Evolutionary conservation across 2,888 invertebrate species (phyloP).

Genomic region (Drosophila vallismaia): DNA sequence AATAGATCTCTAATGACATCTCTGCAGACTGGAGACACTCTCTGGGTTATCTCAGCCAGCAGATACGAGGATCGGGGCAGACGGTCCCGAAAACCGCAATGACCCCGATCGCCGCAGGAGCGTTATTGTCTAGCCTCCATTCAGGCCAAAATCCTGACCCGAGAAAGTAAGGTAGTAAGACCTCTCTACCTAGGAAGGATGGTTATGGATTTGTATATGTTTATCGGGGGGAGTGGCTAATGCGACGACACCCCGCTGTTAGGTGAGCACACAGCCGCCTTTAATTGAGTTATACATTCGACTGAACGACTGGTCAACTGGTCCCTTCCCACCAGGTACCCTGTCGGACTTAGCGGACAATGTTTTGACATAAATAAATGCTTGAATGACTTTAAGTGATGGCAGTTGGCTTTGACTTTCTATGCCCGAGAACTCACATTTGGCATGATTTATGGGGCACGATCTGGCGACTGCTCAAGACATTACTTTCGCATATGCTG

Average conservation of each 20-base stretch:
- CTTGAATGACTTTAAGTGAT: slow-evolving; percentile 81
- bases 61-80: slow-evolving; percentile 27
- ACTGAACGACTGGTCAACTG: slow-evolving; percentile 38
- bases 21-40: slow-evolving; percentile 50
- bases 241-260: slow-evolving; percentile 79
- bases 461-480: slow-evolving; percentile 59
- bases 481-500: slow-evolving; percentile 38
- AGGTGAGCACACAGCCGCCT: slow-evolving; percentile 73
- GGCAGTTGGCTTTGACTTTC: slow-evolving; percentile 73
- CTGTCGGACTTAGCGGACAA: slow-evolving; percentile 57
- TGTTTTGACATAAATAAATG: slow-evolving; percentile 84
- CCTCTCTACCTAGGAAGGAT: neutral
- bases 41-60: slow-evolving; percentile 23
- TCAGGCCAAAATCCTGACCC: slow-evolving; percentile 38
- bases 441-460: slow-evolving; percentile 73
- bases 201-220: slow-evolving; percentile 12
- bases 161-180: neutral
- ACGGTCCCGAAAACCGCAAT: slow-evolving; percentile 59
- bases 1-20: slow-evolving; percentile 61
- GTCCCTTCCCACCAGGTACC: neutral
- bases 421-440: slow-evolving; percentile 61
- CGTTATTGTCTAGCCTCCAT: slow-evolving; percentile 56
- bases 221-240: slow-evolving; percentile 46
- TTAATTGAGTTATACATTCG: slow-evolving; percentile 79
- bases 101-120: slow-evolving; percentile 62